Evolutionary conservation across 2,113 vertebrate species (phyloP), one percentile per base, ranked within the genome.

Genomic region (Sardina pilchardus): DNA sequence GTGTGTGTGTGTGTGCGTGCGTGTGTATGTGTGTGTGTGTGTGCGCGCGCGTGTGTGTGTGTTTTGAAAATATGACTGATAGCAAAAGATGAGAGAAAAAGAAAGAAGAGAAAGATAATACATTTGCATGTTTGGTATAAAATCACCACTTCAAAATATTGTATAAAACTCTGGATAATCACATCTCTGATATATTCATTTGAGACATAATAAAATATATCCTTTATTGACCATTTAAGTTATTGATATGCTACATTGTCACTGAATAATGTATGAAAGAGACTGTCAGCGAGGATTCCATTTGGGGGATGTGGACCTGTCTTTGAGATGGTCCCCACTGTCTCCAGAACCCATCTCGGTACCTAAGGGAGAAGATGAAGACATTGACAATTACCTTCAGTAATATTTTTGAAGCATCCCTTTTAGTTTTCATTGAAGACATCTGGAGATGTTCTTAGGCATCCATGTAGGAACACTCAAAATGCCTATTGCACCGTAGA

Each of bases 211-310:
- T 92, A 95, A 96, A 95, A 95, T 94, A 95, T 90, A 94, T 91
- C 81, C 90, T 89, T 94, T 86, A 88, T 88, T 81, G 88, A 84
- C 90, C 82, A 90, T 93, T 94, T 94, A 93, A 95, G 89, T 95
- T 95, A 95, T 93, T 91, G 82, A 53, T 86, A 85, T 92, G 95
- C 94, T 94, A 95, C 94, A 96, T 94, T 91, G 89, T 88, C 88
- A 93, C 91, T 86, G 90, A 91, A 86, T 59, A 84, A 85, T 85
- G 86, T 88, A 85, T 88, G 87, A 44, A 3, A 30, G 83, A 84
- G 43, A 84, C 59, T 89, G 94, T 99, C 97, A 99, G 95, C 97
- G 98, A 88, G 98, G 98, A 85, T 94, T 96, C 92, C 96, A 94
- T 92, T 97, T 98, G 83, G 93, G 94, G 89, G 94, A 92, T 0